Evolutionary conservation across 1,140 invertebrate species (phyloP).

Genomic region (Drosophila bocqueti): DNA sequence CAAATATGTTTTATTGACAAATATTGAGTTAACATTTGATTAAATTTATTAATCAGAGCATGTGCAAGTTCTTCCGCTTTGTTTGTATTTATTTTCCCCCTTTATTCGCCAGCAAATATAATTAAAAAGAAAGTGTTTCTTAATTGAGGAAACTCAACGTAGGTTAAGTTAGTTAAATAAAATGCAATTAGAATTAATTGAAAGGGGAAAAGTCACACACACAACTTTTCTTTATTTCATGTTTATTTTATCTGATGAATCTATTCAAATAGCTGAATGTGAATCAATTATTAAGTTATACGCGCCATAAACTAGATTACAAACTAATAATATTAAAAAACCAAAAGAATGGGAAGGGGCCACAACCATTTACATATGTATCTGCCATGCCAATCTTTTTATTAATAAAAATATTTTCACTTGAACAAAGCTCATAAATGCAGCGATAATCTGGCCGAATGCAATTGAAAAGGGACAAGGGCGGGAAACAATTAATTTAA

Average conservation of each 20-base stretch:
- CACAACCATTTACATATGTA: not conserved
- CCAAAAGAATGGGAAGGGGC: not conserved
- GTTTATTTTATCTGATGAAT: not conserved
- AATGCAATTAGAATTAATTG: conserved; percentile 11
- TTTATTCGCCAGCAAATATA: conserved; percentile 7
- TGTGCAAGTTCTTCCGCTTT: not conserved
- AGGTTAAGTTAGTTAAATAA: conserved; percentile 8
- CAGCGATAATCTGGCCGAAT: conserved; percentile 8
- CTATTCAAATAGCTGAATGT: not conserved
- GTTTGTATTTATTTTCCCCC: conserved; percentile 5
- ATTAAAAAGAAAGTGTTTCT: not conserved
- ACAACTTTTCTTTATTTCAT: conserved; percentile 2
- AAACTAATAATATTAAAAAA: not conserved
- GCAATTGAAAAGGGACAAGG: conserved; percentile 1
- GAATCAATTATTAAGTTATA: conserved; percentile 2
- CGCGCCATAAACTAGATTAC: not conserved
- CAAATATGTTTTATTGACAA: not conserved
- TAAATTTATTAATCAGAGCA: conserved; percentile 8
- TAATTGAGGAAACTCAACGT: conserved; percentile 4
- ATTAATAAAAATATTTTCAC: conserved; percentile 13
- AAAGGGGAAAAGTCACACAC: not conserved
- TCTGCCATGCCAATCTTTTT: not conserved
- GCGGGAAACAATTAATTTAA: conserved; percentile 39
- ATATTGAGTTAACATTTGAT: not conserved
- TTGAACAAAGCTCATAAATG: conserved; percentile 10